A percentile compares a stretch with the other conserved stretches of the same genome.
Conservation (phyloP, 2,113 vertebrate genomes). For the Bothrops jararaca region DNA sequence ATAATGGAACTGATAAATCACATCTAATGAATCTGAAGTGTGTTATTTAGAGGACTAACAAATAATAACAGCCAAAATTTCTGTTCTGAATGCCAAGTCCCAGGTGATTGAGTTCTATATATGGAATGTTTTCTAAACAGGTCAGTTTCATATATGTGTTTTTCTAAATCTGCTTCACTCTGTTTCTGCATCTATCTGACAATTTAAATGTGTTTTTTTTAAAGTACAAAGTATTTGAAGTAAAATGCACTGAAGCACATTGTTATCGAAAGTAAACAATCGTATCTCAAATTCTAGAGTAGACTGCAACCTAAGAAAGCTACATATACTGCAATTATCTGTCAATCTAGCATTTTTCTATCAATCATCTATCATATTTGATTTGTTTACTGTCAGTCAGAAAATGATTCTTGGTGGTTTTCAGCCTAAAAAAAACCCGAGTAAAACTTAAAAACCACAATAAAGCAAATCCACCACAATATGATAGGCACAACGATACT, state of each 20-base stretch:
- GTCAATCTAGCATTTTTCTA: background rate
- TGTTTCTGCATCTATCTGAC: background rate
- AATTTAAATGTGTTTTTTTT: background rate
- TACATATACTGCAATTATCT: background rate
- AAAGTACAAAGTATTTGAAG: background rate
- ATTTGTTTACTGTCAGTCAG: background rate
- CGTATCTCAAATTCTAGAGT: background rate
- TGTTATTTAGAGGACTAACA: background rate
- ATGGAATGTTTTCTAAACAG: background rate
- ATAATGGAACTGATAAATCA: background rate
- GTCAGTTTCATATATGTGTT: background rate
- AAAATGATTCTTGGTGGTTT: background rate
- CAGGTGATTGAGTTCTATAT: background rate
- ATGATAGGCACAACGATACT: background rate
- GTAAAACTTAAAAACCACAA: background rate
- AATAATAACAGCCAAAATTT: no score
- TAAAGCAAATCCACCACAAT: background rate
- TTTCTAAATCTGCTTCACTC: background rate
- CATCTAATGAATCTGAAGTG: background rate
- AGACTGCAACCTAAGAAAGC: background rate
- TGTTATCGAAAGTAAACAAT: background rate
- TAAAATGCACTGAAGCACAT: background rate
- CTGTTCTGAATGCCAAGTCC: background rate
- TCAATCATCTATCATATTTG: background rate
- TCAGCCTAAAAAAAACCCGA: background rate